Conservation (phyloP, 1,140 invertebrate species). For the Sipha flava region DNA sequence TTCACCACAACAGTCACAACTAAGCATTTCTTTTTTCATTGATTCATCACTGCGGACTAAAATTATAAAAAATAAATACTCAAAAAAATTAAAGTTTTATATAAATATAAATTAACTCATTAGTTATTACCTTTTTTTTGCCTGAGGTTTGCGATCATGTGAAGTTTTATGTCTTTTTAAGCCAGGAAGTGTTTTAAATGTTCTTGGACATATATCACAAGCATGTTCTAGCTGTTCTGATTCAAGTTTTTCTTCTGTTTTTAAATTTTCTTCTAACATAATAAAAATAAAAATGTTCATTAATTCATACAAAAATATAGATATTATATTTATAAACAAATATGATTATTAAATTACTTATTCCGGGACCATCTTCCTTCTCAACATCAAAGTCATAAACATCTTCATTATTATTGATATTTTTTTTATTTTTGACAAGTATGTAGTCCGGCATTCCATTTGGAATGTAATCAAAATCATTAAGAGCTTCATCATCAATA, state of each 20-base stretch:
- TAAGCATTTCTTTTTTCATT: constrained; percentile 37
- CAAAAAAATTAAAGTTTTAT: not conserved
- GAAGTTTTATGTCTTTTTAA: constrained; percentile 19
- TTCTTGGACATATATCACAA: constrained; percentile 5
- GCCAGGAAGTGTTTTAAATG: constrained; percentile 7
- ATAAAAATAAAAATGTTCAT: too few relatives aligned
- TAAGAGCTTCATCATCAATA: not conserved
- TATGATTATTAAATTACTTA: not conserved
- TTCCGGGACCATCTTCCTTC: constrained; percentile 23
- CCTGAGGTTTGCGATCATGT: constrained; percentile 7
- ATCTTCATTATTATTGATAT: constrained; percentile 28
- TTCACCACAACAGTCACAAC: constrained; percentile 50
- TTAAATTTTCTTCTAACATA: not conserved
- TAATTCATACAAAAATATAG: not conserved
- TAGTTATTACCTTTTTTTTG: not conserved
- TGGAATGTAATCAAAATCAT: not conserved
- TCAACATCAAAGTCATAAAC: constrained; percentile 33
- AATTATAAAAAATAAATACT: not conserved
- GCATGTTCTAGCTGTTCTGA: not conserved
- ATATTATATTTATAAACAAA: not conserved
- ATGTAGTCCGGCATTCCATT: not conserved
- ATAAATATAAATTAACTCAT: not conserved
- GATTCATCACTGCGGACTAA: not conserved
- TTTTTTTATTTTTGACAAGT: not conserved
- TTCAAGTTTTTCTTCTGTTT: not conserved